Evolutionary conservation across 2,113 vertebrate species (phyloP).

Genomic region (Thymallus thymallus): DNA sequence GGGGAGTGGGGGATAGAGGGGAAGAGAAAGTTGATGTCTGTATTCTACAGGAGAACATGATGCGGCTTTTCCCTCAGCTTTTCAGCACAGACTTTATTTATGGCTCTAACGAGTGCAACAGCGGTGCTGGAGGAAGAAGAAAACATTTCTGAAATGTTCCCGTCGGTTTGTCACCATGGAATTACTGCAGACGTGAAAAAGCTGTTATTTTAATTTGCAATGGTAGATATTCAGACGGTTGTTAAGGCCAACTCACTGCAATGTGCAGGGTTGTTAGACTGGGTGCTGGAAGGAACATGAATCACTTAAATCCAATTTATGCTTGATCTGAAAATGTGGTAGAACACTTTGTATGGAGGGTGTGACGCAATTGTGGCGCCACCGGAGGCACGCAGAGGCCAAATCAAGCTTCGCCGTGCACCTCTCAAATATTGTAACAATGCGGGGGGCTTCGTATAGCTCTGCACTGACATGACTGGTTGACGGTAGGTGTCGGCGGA

Average conservation of each 20-base stretch:
- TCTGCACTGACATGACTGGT: too few species aligned
- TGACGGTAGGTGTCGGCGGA: too few species aligned
- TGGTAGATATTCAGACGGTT: conserved; percentile 37
- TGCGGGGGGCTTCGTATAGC: too few species aligned
- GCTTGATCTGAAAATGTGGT: too few species aligned
- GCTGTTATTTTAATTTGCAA: conserved; percentile 39
- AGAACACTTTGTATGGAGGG: too few species aligned
- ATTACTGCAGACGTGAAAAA: conserved; percentile 25
- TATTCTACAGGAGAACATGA: conserved; percentile 59
- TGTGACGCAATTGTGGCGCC: too few species aligned
- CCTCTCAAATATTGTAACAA: too few species aligned
- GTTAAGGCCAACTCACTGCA: conserved; percentile 21
- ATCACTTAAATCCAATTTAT: conserved; percentile 7
- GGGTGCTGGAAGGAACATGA: conserved; percentile 20
- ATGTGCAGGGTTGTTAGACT: conserved; percentile 8
- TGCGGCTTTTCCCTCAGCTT: conserved; percentile 35
- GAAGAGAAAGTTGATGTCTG: conserved; percentile 63
- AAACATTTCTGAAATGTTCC: conserved; percentile 46
- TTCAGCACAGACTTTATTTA: conserved; percentile 41
- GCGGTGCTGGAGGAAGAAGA: conserved; percentile 25
- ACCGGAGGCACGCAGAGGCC: too few species aligned
- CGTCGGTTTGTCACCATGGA: conserved; percentile 41
- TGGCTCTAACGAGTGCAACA: conserved; percentile 51
- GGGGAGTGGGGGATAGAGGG: conserved; percentile 10
- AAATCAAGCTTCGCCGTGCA: too few species aligned